A percentile compares a stretch with the other conserved stretches of the same genome.
phyloP scores from a whole-genome alignment of 2,113 vertebrate genomes.

The Sterna hirundo region DNA sequence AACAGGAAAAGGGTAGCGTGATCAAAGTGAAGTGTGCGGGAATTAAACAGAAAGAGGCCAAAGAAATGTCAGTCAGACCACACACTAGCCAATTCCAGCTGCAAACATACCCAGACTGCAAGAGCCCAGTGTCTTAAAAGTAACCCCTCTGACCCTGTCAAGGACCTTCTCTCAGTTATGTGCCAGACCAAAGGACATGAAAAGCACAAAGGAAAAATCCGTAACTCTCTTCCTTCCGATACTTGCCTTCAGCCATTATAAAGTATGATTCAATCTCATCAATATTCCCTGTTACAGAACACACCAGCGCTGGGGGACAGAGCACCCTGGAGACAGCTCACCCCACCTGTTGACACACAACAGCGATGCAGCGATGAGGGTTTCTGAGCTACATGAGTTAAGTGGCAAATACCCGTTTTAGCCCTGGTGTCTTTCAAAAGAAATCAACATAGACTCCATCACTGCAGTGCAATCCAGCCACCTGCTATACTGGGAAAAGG shows the following conservation, averaged over 20 bases:
- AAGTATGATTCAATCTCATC: not conserved
- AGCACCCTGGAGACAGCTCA: not conserved
- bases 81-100: not conserved
- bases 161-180: not conserved
- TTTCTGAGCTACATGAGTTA: not conserved
- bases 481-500: not conserved
- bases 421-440: not conserved
- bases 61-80: not conserved
- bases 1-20: not conserved
- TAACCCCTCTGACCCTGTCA: not conserved
- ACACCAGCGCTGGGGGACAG: not conserved
- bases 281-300: not conserved
- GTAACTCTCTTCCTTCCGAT: not conserved
- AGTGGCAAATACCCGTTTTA: not conserved
- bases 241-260: not conserved
- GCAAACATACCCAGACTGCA: not conserved
- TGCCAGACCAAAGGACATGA: not conserved
- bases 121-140: not conserved
- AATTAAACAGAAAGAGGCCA: slow-evolving; percentile 7
- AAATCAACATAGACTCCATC: not conserved
- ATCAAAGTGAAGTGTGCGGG: not conserved
- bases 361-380: not conserved
- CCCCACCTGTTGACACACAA: not conserved
- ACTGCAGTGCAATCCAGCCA: not conserved
- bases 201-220: not conserved